Evolutionary conservation across 2,113 vertebrate species (phyloP).

Genomic region (Pipra filicauda): DNA sequence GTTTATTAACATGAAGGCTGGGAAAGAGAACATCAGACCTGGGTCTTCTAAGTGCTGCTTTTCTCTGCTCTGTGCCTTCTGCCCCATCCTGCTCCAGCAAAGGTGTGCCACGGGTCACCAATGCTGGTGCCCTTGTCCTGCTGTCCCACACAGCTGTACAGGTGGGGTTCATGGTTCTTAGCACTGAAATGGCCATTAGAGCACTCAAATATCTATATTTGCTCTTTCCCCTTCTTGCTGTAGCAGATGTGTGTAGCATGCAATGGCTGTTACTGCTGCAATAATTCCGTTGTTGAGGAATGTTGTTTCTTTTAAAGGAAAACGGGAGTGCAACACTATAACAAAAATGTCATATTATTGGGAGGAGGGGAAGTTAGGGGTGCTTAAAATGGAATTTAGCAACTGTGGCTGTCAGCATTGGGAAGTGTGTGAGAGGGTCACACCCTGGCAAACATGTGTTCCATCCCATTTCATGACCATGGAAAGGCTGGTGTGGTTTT

Average conservation of each 20-base stretch:
- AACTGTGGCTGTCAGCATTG: background rate
- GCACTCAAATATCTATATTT: background rate
- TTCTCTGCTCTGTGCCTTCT: background rate
- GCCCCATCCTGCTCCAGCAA: background rate
- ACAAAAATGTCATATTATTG: background rate
- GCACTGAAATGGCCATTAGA: background rate
- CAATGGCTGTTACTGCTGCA: background rate
- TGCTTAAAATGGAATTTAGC: background rate
- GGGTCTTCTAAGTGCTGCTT: background rate
- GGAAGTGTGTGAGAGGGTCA: fast-evolving
- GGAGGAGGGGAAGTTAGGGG: fast-evolving
- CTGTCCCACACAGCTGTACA: background rate
- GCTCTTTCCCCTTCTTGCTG: background rate
- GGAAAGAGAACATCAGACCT: background rate
- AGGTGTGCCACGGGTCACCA: background rate
- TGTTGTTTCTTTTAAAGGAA: background rate
- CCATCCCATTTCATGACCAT: background rate
- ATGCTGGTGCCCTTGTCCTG: background rate
- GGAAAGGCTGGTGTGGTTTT: background rate
- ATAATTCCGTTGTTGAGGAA: background rate
- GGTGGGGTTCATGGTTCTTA: background rate
- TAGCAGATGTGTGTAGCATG: background rate
- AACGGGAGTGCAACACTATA: background rate
- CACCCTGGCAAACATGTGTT: background rate
- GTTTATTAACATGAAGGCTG: background rate